Conservation (phyloP, 2,888 invertebrate species). For the Torymus tubicola region DNA sequence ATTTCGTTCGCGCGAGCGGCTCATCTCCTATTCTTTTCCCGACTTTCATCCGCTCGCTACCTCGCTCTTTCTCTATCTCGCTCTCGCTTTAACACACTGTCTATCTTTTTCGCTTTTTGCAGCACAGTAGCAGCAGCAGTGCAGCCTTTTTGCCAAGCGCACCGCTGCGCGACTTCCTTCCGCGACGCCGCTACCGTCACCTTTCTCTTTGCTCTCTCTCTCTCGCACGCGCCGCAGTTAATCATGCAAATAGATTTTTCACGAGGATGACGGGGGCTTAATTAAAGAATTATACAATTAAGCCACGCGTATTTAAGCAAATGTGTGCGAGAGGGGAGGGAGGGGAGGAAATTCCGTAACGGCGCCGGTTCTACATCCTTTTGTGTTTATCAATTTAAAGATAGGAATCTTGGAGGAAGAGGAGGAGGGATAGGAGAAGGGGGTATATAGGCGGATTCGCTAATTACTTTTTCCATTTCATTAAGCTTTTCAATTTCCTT, state of each 20-base stretch:
- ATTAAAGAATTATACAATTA: conserved; percentile 58
- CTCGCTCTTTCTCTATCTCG: background rate
- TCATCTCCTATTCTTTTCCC: conserved; percentile 36
- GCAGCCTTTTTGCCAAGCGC: background rate
- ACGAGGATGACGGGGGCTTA: conserved; percentile 45
- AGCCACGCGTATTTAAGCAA: conserved; percentile 49
- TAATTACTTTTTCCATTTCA: conserved; percentile 55
- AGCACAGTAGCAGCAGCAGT: no score
- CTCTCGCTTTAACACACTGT: background rate
- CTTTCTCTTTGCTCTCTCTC: conserved; percentile 22
- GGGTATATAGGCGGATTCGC: conserved; percentile 22
- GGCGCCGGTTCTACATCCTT: conserved; percentile 29
- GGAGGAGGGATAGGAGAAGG: no score
- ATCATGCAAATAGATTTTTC: conserved; percentile 59
- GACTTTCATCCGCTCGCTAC: conserved; percentile 8
- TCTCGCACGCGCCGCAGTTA: conserved; percentile 30
- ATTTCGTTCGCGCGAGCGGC: conserved; percentile 21
- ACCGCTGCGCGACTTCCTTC: conserved; percentile 22
- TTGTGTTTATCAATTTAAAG: conserved; percentile 56
- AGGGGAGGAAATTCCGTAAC: conserved; percentile 1
- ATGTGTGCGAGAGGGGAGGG: conserved; percentile 13
- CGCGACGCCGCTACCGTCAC: conserved; percentile 43
- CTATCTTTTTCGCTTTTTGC: conserved; percentile 4
- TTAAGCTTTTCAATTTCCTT: conserved; percentile 52
- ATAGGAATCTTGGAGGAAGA: conserved; percentile 40